Percentiles rank a stretch among this genome's conserved stretches.
These are phyloP conservation scores for Harpagus bidentatus DNA, from an alignment of 2,113 vertebrate genomes.

Conservation along the genomic window DNA sequence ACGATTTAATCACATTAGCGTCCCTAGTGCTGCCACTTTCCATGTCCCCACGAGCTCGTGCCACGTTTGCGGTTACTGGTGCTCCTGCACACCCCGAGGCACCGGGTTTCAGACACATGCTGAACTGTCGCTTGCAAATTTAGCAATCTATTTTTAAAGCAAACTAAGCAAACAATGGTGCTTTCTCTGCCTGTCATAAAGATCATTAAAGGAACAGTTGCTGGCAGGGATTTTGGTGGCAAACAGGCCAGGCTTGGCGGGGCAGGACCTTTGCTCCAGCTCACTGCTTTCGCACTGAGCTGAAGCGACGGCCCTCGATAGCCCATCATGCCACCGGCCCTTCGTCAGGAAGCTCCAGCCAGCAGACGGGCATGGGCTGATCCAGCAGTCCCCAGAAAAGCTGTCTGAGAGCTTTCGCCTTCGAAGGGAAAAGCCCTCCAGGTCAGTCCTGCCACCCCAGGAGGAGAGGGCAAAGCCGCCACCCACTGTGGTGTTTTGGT, in stretches of 20 bases:
- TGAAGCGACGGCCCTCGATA: background rate
- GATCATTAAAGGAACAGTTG: constrained; percentile 9
- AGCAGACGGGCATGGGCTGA: background rate
- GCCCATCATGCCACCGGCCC: rapidly evolving
- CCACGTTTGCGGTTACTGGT: background rate
- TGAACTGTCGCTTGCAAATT: constrained; percentile 16
- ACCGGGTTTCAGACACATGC: background rate
- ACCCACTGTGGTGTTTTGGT: rapidly evolving
- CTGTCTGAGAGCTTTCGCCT: background rate
- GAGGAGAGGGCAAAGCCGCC: background rate
- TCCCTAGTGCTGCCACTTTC: background rate
- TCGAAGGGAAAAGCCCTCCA: background rate
- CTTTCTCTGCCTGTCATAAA: constrained; percentile 10
- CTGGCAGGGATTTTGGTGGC: background rate
- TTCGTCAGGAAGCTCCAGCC: background rate
- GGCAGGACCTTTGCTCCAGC: constrained; percentile 18
- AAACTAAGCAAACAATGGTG: constrained; percentile 20
- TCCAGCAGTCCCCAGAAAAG: background rate
- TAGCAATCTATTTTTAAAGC: constrained; percentile 55
- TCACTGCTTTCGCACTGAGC: background rate
- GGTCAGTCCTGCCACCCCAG: background rate
- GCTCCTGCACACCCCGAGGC: background rate
- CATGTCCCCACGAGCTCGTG: background rate
- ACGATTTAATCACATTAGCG: background rate
- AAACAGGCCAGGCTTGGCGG: background rate